A percentile compares a stretch with the other conserved stretches of the same genome.
Evolutionary conservation across 2,113 vertebrate species (phyloP).

Genomic region (Pitta sordida): DNA sequence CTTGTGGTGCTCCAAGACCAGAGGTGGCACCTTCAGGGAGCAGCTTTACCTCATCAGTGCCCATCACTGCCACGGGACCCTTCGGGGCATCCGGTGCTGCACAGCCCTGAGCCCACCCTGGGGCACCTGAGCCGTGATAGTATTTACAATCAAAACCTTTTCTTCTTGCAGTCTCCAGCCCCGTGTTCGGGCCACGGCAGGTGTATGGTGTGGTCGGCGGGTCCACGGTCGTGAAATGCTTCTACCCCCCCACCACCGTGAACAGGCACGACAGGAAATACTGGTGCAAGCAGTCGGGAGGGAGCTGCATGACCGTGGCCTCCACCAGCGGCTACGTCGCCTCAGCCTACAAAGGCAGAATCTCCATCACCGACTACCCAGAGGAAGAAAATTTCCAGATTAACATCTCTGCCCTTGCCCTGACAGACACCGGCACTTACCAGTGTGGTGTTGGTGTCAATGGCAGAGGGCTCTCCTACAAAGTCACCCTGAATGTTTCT

Average conservation of each 20-base stretch:
- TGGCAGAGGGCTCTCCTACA: slow-evolving; percentile 47
- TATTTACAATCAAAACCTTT: fast-evolving
- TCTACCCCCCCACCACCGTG: slow-evolving; percentile 50
- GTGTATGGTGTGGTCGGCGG: neutral
- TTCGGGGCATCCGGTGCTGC: fast-evolving
- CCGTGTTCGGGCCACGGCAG: slow-evolving; percentile 69
- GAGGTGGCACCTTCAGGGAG: neutral
- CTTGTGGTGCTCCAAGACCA: neutral
- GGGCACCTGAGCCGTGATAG: fast-evolving
- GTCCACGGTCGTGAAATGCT: slow-evolving; percentile 47
- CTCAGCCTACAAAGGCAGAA: neutral
- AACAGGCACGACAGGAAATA: slow-evolving; percentile 73
- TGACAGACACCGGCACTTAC: slow-evolving; percentile 35
- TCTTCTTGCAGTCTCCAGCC: slow-evolving; percentile 36
- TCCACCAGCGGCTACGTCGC: neutral
- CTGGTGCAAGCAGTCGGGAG: slow-evolving; percentile 50
- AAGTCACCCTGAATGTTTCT: slow-evolving; percentile 35
- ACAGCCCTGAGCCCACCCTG: fast-evolving
- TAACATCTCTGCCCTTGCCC: neutral
- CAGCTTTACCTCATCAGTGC: fast-evolving
- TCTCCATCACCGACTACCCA: slow-evolving; percentile 34
- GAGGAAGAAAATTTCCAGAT: slow-evolving; percentile 29
- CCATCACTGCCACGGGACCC: fast-evolving
- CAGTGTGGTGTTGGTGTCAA: slow-evolving; percentile 66
- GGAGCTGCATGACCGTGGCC: neutral